phyloP scores from a whole-genome alignment of 1,140 invertebrate species.

The Uloborus diversus region DNA sequence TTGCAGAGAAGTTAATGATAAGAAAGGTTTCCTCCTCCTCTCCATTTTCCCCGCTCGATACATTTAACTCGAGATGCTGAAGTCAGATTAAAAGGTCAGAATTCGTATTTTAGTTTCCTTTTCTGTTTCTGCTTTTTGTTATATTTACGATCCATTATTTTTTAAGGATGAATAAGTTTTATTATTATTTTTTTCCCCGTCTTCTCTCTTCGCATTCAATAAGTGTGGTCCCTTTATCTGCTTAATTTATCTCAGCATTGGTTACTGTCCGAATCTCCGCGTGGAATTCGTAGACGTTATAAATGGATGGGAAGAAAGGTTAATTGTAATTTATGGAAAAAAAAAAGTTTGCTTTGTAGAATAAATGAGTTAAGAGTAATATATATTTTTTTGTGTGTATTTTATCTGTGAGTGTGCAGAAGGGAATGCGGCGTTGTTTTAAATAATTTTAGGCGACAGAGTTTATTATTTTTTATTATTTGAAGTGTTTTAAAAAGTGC shows the following conservation, averaged over 20 bases:
- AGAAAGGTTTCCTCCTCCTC: conserved; percentile 45
- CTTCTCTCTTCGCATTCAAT: conserved; percentile 41
- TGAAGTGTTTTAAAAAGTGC: too few relatives aligned
- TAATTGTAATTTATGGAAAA: conserved; percentile 56
- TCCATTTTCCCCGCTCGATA: conserved; percentile 52
- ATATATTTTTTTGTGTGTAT: conserved; percentile 23
- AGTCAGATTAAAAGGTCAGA: conserved; percentile 55
- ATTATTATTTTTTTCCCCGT: background rate
- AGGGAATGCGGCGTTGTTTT: background rate
- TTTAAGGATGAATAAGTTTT: conserved; percentile 49
- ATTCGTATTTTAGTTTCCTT: conserved; percentile 52
- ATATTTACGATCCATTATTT: conserved; percentile 56
- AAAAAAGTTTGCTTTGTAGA: conserved; percentile 3
- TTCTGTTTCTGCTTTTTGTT: conserved; percentile 34
- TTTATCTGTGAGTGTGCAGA: background rate
- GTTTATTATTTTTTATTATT: too few relatives aligned
- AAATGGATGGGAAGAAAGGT: conserved; percentile 55
- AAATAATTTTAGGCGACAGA: conserved; percentile 33
- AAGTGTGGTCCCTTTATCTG: conserved; percentile 55
- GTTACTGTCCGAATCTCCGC: conserved; percentile 33
- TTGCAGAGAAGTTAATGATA: conserved; percentile 53
- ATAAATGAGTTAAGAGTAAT: conserved; percentile 49
- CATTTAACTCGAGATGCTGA: conserved; percentile 51
- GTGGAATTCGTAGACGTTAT: conserved; percentile 53
- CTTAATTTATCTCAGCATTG: conserved; percentile 54